These are phyloP conservation scores for Bombus pascuorum DNA, from an alignment of 1,140 invertebrate species.

Conservation along the genomic window DNA sequence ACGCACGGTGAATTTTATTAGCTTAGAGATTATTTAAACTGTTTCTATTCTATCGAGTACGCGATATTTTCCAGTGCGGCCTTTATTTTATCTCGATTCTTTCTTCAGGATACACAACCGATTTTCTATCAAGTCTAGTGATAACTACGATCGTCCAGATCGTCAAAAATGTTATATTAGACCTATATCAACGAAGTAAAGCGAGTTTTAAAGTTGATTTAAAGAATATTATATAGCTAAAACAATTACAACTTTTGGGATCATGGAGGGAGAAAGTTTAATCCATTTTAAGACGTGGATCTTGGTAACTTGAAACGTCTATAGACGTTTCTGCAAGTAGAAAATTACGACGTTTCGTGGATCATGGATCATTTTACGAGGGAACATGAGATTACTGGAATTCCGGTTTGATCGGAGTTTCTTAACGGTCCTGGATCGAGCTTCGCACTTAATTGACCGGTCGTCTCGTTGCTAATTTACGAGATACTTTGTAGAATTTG, in stretches of 20 bases:
- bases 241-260: background rate
- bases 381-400: background rate
- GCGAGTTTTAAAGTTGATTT: background rate
- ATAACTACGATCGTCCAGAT: too few relatives aligned
- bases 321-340: background rate
- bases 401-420: background rate
- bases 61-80: too few relatives aligned
- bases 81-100: too few relatives aligned
- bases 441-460: slow-evolving; percentile 6
- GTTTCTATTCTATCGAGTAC: background rate
- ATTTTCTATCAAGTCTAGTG: too few relatives aligned
- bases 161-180: background rate
- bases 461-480: background rate
- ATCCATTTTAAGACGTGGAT: background rate
- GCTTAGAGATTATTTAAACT: background rate
- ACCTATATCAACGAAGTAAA: background rate
- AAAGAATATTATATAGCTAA: background rate
- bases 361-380: background rate
- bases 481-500: background rate
- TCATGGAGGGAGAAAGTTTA: background rate
- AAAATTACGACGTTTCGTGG: too few relatives aligned
- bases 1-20: background rate
- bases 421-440: background rate
- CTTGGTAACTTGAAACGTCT: background rate
- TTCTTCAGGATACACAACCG: too few relatives aligned